Percentiles rank a stretch among this genome's conserved stretches.
These are phyloP conservation scores for Rhodeus uyekii DNA, from an alignment of 2,797 vertebrate genomes.

Conservation along the genomic window DNA sequence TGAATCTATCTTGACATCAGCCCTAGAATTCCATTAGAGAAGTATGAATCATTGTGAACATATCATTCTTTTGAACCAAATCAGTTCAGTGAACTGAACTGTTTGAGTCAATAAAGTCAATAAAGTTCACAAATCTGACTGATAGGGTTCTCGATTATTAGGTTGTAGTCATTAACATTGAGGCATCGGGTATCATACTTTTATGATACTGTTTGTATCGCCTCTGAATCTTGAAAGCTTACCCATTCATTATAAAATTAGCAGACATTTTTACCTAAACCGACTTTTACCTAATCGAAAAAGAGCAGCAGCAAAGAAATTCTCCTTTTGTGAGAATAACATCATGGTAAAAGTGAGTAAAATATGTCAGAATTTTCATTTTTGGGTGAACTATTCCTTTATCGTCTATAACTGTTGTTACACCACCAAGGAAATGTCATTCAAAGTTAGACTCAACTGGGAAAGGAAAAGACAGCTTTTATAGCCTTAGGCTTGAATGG, in stretches of 20 bases:
- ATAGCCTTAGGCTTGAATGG: slow-evolving; percentile 30
- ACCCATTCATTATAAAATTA: not conserved
- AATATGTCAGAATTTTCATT: slow-evolving; percentile 18
- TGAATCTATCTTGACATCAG: not conserved
- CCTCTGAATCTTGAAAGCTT: not conserved
- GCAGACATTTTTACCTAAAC: not conserved
- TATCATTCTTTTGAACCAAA: not conserved
- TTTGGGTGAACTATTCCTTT: not conserved
- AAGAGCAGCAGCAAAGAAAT: not conserved
- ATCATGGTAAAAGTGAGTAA: slow-evolving; percentile 11
- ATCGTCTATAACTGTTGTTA: not conserved
- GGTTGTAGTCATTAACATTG: not conserved
- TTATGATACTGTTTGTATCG: not conserved
- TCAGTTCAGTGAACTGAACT: not conserved
- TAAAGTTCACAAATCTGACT: not conserved
- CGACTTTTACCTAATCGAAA: too few species aligned
- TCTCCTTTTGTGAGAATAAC: not conserved
- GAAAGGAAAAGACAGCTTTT: slow-evolving; percentile 29
- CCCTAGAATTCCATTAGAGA: not conserved
- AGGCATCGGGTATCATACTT: not conserved
- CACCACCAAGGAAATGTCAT: slow-evolving; percentile 17
- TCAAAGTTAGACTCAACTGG: slow-evolving; percentile 17
- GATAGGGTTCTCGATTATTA: not conserved
- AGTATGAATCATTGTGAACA: not conserved
- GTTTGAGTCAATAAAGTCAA: not conserved